A percentile compares a stretch with the other conserved stretches of the same genome.
These are phyloP conservation scores for Tretioscincus oriximinensis DNA, from an alignment of 2,113 vertebrate genomes.

Conservation along the genomic window DNA sequence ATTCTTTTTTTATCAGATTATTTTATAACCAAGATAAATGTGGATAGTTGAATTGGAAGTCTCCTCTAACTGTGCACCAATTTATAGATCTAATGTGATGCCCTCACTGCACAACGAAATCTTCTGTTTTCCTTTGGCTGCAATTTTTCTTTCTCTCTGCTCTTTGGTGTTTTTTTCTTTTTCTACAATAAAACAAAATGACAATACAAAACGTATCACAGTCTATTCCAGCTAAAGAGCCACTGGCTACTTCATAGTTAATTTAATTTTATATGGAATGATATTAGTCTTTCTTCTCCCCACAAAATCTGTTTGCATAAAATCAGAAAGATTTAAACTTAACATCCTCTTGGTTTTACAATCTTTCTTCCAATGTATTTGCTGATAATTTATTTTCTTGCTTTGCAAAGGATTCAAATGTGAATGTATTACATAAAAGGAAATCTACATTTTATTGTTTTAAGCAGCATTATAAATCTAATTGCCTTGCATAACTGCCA, in stretches of 20 bases:
- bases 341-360: background rate
- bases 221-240: background rate
- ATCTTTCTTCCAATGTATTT: slow-evolving; percentile 2
- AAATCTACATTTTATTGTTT: slow-evolving; percentile 39
- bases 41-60: too few relatives aligned
- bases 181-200: background rate
- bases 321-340: slow-evolving; percentile 1
- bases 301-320: background rate
- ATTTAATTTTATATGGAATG: background rate
- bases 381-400: slow-evolving; percentile 22
- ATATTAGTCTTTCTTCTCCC: background rate
- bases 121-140: too few relatives aligned
- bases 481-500: slow-evolving; percentile 56
- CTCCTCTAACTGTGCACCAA: too few relatives aligned
- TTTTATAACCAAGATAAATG: too few relatives aligned
- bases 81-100: too few relatives aligned
- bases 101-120: too few relatives aligned
- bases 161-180: too few relatives aligned
- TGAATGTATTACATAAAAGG: slow-evolving; percentile 37
- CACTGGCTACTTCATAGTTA: background rate
- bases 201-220: background rate
- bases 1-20: background rate
- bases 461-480: slow-evolving; percentile 33
- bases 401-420: slow-evolving; percentile 32
- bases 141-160: too few relatives aligned